These are phyloP conservation scores for Halisarca cf. caerulea DNA, from an alignment of 37 sponge, comb jelly and placozoan species.

Conservation along the genomic window DNA sequence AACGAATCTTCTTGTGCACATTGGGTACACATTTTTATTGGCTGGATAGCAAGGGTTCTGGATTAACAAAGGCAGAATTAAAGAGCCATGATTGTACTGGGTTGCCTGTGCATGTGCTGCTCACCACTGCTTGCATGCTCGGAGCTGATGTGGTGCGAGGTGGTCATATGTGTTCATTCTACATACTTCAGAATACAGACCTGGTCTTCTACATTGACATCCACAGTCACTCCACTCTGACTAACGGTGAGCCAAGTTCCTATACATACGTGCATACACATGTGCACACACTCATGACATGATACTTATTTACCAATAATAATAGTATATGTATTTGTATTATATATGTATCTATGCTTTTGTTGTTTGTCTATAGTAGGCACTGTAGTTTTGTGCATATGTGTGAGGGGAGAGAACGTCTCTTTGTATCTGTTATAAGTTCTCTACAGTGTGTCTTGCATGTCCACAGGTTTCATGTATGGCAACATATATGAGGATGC, in stretches of 20 bases:
- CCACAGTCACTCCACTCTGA: slow-evolving; percentile 94
- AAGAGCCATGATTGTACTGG: too few species aligned
- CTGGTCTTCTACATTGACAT: slow-evolving; percentile 97
- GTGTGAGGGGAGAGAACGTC: too few species aligned
- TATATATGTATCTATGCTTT: neutral
- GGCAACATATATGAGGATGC: slow-evolving; percentile 94
- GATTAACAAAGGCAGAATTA: too few species aligned
- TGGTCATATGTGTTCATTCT: neutral
- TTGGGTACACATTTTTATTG: too few species aligned
- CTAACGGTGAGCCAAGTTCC: slow-evolving; percentile 70
- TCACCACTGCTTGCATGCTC: neutral
- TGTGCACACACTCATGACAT: neutral
- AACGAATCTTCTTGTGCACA: too few species aligned
- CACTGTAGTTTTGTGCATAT: too few species aligned
- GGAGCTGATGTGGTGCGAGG: too few species aligned
- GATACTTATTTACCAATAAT: neutral
- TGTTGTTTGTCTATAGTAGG: neutral
- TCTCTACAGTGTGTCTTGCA: too few species aligned
- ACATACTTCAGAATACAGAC: slow-evolving; percentile 54
- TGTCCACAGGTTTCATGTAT: slow-evolving; percentile 90
- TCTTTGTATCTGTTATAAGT: too few species aligned
- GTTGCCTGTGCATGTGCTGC: neutral
- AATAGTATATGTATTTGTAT: slow-evolving; percentile 8
- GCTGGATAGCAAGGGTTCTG: too few species aligned
- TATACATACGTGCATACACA: neutral